Evolutionary conservation across 2,797 vertebrate species (phyloP).

Genomic region (Paramormyrops hopkinsi): DNA sequence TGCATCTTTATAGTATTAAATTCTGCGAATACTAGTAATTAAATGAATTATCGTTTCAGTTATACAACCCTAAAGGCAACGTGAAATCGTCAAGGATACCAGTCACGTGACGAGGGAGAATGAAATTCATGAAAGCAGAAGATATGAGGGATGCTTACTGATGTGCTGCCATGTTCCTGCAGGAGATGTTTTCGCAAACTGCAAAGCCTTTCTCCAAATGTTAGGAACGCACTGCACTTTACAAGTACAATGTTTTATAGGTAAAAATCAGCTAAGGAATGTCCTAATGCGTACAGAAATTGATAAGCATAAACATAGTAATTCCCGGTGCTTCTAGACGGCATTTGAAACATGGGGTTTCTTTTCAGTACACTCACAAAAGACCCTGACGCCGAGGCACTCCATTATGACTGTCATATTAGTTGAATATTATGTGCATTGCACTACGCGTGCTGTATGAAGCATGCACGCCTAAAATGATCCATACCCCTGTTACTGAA

Average conservation of each 20-base stretch:
- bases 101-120: not conserved
- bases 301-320: not conserved
- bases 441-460: not conserved
- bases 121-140: not conserved
- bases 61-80: not conserved
- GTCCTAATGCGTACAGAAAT: not conserved
- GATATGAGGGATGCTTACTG: not conserved
- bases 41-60: not conserved
- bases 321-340: not conserved
- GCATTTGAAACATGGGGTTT: not conserved
- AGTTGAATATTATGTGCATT: not conserved
- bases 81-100: constrained; percentile 13
- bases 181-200: not conserved
- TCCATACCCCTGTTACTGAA: not conserved
- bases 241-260: not conserved
- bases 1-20: not conserved
- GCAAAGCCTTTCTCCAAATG: not conserved
- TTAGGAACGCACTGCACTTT: not conserved
- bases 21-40: not conserved
- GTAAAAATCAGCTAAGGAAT: not conserved
- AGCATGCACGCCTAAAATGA: constrained; percentile 1
- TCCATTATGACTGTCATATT: not conserved
- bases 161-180: not conserved
- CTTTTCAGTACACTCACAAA: not conserved
- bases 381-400: not conserved